Conservation (phyloP, 2,113 vertebrate species). For the Electrona antarctica region DNA sequence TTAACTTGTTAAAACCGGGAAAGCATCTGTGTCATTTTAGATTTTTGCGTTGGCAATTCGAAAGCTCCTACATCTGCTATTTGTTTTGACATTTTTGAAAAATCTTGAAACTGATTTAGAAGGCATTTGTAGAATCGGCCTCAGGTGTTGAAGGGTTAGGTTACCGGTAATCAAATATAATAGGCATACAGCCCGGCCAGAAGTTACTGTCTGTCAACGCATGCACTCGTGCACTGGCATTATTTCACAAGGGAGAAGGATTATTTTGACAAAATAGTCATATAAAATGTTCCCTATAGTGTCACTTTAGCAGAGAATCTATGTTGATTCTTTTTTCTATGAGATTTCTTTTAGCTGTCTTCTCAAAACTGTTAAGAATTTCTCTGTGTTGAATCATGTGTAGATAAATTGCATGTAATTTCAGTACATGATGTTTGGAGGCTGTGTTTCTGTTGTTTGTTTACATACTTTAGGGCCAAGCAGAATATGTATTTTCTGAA, state of each 20-base stretch:
- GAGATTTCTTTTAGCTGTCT: background rate
- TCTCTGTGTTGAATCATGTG: conserved; percentile 71
- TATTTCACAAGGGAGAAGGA: background rate
- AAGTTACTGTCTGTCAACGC: conserved; percentile 26
- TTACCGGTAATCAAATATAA: conserved; percentile 11
- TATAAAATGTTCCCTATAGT: too few relatives aligned
- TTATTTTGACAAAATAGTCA: too few relatives aligned
- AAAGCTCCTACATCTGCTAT: too few relatives aligned
- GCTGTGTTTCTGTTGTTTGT: conserved; percentile 18
- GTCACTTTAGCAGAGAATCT: too few relatives aligned
- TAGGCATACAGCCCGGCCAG: background rate
- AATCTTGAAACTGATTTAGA: too few relatives aligned
- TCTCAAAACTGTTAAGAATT: conserved; percentile 45
- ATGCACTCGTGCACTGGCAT: conserved; percentile 2
- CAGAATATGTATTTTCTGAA: conserved; percentile 43
- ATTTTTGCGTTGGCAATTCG: too few relatives aligned
- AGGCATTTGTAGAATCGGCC: too few relatives aligned
- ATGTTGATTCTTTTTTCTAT: background rate
- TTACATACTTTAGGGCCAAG: conserved; percentile 13
- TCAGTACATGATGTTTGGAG: conserved; percentile 36
- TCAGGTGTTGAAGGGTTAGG: too few relatives aligned
- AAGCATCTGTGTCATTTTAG: too few relatives aligned
- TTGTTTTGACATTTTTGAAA: too few relatives aligned
- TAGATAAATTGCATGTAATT: conserved; percentile 62
- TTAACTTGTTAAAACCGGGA: background rate